phyloP scores from a whole-genome alignment of 2,797 vertebrate species.

The Cuniculus paca region DNA sequence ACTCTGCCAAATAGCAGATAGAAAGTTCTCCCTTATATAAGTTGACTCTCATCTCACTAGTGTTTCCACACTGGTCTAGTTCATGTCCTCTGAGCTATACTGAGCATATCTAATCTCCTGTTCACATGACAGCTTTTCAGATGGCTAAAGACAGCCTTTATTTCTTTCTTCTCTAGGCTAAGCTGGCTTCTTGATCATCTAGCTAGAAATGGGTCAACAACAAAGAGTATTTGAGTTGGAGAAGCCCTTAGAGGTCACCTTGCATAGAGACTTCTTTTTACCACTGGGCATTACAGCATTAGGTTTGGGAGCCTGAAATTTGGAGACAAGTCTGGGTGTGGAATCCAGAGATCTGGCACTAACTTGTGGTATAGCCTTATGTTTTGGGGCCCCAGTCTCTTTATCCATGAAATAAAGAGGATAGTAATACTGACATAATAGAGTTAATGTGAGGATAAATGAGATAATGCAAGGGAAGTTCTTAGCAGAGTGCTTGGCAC shows the following conservation, averaged over 20 bases:
- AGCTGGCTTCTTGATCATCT: conserved; percentile 68
- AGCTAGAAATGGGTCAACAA: conserved; percentile 70
- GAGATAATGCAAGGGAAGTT: conserved; percentile 57
- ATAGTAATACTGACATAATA: conserved; percentile 14
- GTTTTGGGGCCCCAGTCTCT: conserved; percentile 19
- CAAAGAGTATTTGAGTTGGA: conserved; percentile 57
- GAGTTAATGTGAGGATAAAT: conserved; percentile 36
- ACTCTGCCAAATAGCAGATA: background rate
- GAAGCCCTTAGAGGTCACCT: conserved; percentile 58
- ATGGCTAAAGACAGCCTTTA: conserved; percentile 63
- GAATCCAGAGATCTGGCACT: conserved; percentile 9
- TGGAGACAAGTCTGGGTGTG: background rate
- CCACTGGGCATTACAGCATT: background rate
- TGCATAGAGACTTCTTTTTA: conserved; percentile 42
- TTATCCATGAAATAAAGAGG: conserved; percentile 51
- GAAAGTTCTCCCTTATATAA: conserved; percentile 55
- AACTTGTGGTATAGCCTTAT: background rate
- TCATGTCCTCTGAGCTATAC: conserved; percentile 60
- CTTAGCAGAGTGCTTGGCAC: conserved; percentile 71
- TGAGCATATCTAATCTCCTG: conserved; percentile 70
- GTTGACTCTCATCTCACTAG: background rate
- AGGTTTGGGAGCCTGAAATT: background rate
- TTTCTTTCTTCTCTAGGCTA: conserved; percentile 75
- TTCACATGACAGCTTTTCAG: conserved; percentile 71
- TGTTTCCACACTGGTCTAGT: conserved; percentile 29